Evolutionary conservation across 2,113 vertebrate species (phyloP).

Genomic region (Mirounga angustirostris): DNA sequence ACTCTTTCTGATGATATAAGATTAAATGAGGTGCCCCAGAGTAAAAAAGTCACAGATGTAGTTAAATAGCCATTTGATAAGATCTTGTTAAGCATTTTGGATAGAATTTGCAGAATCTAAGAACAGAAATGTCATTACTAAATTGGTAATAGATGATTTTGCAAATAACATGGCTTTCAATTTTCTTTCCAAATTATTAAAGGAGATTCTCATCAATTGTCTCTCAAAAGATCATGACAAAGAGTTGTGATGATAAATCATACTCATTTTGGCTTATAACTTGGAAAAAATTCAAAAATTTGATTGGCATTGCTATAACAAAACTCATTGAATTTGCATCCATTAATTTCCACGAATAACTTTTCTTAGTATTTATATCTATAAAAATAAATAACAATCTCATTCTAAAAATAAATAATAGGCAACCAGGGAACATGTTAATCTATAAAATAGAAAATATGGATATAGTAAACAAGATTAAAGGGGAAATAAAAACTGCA

Average conservation of each 20-base stretch:
- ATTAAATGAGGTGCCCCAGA: background rate
- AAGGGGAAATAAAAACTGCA: background rate
- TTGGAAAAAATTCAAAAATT: background rate
- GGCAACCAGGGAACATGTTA: background rate
- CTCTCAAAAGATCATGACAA: background rate
- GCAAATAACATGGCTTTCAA: background rate
- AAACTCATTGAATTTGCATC: background rate
- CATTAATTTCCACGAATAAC: background rate
- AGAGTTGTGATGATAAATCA: background rate
- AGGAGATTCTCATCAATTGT: background rate
- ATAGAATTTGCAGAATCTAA: background rate
- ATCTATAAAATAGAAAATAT: background rate
- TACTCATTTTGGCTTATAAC: background rate
- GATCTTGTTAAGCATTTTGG: background rate
- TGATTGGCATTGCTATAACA: background rate
- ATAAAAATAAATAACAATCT: background rate
- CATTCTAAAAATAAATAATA: background rate
- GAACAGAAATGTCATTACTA: background rate
- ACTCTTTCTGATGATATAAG: background rate
- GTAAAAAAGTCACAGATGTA: background rate
- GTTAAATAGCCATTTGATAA: background rate
- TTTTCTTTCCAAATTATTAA: background rate
- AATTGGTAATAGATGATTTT: background rate
- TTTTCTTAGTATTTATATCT: background rate
- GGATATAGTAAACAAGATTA: background rate